These are phyloP conservation scores for Odocoileus hemionus DNA, from an alignment of 2,113 vertebrate species.

Conservation along the genomic window DNA sequence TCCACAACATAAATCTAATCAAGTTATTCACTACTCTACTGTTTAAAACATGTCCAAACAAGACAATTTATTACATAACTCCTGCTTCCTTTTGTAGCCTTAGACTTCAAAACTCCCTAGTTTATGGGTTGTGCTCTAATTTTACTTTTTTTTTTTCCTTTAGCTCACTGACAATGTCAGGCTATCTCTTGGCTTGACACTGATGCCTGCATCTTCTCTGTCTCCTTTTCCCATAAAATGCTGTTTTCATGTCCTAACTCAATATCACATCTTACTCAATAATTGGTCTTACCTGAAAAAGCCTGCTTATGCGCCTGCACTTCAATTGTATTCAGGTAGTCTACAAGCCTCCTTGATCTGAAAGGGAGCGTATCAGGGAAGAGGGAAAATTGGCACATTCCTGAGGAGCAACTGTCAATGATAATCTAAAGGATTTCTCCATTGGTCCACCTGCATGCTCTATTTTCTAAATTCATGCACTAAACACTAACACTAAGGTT, in stretches of 20 bases:
- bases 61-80: background rate
- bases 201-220: background rate
- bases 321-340: background rate
- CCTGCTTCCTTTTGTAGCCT: background rate
- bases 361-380: background rate
- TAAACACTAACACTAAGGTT: background rate
- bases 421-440: background rate
- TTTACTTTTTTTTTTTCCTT: background rate
- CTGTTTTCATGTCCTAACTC: background rate
- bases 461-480: background rate
- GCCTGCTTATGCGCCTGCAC: background rate
- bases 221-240: background rate
- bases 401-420: background rate
- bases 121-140: background rate
- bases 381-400: background rate
- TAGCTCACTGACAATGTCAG: background rate
- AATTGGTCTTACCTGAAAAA: background rate
- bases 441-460: background rate
- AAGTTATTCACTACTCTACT: conserved; percentile 9
- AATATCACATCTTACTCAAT: background rate
- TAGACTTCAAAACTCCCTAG: background rate
- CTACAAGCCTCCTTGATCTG: background rate
- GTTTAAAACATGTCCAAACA: background rate
- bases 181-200: background rate
- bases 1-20: conserved; percentile 4